phyloP scores from a whole-genome alignment of 1,140 invertebrate genomes.

The Carposina sasakii region DNA sequence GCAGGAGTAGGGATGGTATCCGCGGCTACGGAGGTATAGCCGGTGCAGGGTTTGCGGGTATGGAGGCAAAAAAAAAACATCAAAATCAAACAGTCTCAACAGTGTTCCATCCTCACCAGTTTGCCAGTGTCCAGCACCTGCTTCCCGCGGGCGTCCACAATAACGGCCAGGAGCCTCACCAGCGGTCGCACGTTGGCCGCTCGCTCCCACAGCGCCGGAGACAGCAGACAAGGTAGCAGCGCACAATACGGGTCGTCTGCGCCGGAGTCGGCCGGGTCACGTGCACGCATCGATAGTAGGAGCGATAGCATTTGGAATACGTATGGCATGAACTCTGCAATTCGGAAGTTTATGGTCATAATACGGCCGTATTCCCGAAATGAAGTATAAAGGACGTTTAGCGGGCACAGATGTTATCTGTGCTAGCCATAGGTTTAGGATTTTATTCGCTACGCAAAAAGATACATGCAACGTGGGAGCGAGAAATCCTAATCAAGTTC shows the following conservation, averaged over 20 bases:
- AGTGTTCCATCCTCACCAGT: constrained; percentile 69
- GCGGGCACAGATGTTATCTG: too few species aligned
- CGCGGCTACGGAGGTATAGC: too few species aligned
- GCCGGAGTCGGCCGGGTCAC: constrained; percentile 33
- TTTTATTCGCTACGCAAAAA: not conserved
- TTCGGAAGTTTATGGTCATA: too few species aligned
- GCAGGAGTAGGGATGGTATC: too few species aligned
- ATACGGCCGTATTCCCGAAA: too few species aligned
- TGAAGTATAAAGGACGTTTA: too few species aligned
- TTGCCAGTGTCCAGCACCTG: constrained; percentile 82
- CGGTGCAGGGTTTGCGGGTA: too few species aligned
- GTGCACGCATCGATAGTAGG: constrained; percentile 89
- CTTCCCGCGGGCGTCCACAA: constrained; percentile 81
- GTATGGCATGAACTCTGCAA: constrained; percentile 95
- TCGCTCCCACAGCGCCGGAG: constrained; percentile 93
- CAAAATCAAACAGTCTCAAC: too few species aligned
- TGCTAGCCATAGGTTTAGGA: not conserved
- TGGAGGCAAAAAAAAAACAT: too few species aligned
- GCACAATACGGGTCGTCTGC: constrained; percentile 86
- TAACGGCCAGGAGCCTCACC: constrained; percentile 90
- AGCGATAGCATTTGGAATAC: constrained; percentile 97
- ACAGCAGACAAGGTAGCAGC: constrained; percentile 90
- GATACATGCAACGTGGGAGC: not conserved
- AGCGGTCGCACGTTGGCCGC: constrained; percentile 93
- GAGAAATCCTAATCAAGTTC: not conserved